These are phyloP conservation scores for Psammodynastes pulverulentus DNA, from an alignment of 2,113 vertebrate genomes.

Conservation along the genomic window DNA sequence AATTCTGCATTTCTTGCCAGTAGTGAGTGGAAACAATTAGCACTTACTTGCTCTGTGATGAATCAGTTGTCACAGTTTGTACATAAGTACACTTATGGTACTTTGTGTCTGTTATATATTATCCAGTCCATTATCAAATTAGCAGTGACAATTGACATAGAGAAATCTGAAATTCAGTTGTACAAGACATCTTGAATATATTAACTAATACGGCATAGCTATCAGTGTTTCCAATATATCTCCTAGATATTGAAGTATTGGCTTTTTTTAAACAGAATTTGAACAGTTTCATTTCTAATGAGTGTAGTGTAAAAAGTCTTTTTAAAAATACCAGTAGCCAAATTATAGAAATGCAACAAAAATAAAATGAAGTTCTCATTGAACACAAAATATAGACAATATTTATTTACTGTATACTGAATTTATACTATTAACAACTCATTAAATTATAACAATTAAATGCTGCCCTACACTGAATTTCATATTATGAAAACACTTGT, in stretches of 20 bases:
- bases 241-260: neutral
- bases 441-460: neutral
- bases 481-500: neutral
- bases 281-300: neutral
- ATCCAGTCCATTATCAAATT: neutral
- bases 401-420: neutral
- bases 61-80: neutral
- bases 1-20: neutral
- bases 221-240: neutral
- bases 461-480: neutral
- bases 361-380: neutral
- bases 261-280: neutral
- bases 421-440: neutral
- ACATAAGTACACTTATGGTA: neutral
- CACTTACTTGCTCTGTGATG: neutral
- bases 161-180: neutral
- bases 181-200: neutral
- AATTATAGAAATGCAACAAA: neutral
- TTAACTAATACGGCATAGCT: neutral
- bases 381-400: neutral
- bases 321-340: neutral
- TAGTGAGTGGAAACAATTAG: neutral
- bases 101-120: neutral
- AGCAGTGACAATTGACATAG: neutral
- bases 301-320: neutral